Percentiles rank a stretch among this genome's conserved stretches.
Evolutionary conservation across 2,113 vertebrate species (phyloP).

Genomic region (Paradoxurus hermaphroditus): DNA sequence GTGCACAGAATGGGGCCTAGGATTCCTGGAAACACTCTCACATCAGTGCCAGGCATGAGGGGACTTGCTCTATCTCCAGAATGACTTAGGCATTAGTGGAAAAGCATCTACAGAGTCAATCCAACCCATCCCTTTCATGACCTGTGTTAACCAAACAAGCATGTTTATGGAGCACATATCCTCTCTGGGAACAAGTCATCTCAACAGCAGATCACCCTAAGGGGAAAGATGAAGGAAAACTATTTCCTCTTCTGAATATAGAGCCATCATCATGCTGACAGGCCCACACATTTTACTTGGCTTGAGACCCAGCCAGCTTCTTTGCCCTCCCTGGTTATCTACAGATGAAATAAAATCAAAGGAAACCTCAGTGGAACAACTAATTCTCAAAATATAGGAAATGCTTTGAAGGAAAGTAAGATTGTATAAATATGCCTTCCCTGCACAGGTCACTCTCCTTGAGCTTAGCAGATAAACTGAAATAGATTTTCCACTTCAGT

Average conservation of each 20-base stretch:
- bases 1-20: neutral
- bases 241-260: neutral
- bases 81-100: neutral
- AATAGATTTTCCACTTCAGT: conserved; percentile 17
- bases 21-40: neutral
- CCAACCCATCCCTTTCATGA: neutral
- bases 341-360: conserved; percentile 41
- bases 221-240: neutral
- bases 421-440: neutral
- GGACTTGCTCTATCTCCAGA: neutral
- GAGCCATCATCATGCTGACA: neutral
- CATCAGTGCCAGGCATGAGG: neutral
- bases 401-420: neutral
- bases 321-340: neutral
- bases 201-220: neutral
- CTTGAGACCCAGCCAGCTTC: neutral
- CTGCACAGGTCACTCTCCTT: neutral
- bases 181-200: neutral
- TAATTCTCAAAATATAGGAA: neutral
- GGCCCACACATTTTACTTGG: neutral
- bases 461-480: neutral
- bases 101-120: neutral
- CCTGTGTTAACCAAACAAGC: neutral
- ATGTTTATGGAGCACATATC: neutral
- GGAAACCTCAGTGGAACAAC: neutral